A percentile compares a stretch with the other conserved stretches of the same genome.
phyloP scores from a whole-genome alignment of 2,797 vertebrate species.

The Synanceia verrucosa region DNA sequence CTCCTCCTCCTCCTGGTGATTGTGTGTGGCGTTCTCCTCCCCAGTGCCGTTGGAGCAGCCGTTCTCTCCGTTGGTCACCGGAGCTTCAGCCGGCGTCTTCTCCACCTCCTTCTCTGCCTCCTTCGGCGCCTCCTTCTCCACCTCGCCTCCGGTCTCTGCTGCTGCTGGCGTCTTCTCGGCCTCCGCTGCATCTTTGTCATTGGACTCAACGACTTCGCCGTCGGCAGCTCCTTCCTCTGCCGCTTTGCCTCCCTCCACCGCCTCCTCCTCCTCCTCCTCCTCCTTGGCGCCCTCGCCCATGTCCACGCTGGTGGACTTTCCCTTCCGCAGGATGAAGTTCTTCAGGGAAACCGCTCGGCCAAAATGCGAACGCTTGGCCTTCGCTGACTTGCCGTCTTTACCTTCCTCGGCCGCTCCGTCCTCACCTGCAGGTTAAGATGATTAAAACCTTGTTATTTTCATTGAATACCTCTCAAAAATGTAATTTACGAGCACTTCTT shows the following conservation, averaged over 20 bases:
- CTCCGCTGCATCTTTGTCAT: conserved; percentile 37
- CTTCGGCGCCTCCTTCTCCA: conserved; percentile 35
- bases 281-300: conserved; percentile 72
- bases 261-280: conserved; percentile 52
- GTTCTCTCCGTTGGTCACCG: conserved; percentile 81
- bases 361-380: conserved; percentile 83
- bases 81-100: conserved; percentile 43
- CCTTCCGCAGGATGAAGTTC: conserved; percentile 87
- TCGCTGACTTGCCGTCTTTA: conserved; percentile 82
- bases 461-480: not conserved
- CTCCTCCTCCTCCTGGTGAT: conserved; percentile 74
- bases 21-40: conserved; percentile 76
- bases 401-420: conserved; percentile 78
- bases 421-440: conserved; percentile 63
- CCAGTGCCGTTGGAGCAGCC: conserved; percentile 75
- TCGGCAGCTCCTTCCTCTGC: conserved; percentile 55
- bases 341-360: conserved; percentile 85
- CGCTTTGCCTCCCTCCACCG: conserved; percentile 20
- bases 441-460: not conserved
- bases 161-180: conserved; percentile 13
- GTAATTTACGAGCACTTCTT: not conserved
- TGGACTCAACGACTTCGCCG: conserved; percentile 62
- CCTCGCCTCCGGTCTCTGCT: conserved; percentile 25
- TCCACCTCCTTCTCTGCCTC: conserved; percentile 47
- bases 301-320: conserved; percentile 83